Evolutionary conservation across 2,113 vertebrate species (phyloP).

Genomic region (Ibidorhyncha struthersii): DNA sequence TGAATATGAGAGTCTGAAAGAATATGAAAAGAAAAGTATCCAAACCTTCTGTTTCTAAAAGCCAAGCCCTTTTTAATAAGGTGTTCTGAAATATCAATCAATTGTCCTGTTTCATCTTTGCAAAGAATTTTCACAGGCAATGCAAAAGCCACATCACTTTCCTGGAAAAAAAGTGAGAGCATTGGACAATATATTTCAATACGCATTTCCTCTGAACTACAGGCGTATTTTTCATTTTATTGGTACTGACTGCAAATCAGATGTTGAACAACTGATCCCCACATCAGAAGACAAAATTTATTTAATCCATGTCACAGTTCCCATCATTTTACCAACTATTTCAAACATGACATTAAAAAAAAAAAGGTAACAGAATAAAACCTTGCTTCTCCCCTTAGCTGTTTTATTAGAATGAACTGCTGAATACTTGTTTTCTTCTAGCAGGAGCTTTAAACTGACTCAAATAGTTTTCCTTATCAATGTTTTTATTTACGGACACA

Average conservation of each 20-base stretch:
- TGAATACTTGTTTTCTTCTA: neutral
- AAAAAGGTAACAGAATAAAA: neutral
- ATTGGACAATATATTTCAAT: neutral
- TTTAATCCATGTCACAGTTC: neutral
- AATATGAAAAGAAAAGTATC: neutral
- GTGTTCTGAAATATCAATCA: constrained; percentile 83
- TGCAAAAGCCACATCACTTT: constrained; percentile 61
- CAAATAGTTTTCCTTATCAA: neutral
- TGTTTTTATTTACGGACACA: neutral
- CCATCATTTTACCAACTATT: neutral
- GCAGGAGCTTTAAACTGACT: neutral
- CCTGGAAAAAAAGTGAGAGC: constrained; percentile 68
- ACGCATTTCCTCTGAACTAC: neutral
- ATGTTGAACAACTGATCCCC: neutral
- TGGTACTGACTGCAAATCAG: neutral
- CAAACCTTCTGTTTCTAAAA: constrained; percentile 81
- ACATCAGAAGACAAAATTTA: neutral
- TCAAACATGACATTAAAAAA: neutral
- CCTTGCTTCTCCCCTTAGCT: neutral
- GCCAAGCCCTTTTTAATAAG: constrained; percentile 88
- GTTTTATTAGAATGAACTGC: neutral
- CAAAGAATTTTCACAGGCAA: constrained; percentile 82
- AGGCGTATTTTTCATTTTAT: neutral
- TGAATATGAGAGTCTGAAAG: neutral
- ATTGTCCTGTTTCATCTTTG: constrained; percentile 75